Conservation (phyloP, 2,113 vertebrate genomes). For the Theristicus caerulescens region DNA sequence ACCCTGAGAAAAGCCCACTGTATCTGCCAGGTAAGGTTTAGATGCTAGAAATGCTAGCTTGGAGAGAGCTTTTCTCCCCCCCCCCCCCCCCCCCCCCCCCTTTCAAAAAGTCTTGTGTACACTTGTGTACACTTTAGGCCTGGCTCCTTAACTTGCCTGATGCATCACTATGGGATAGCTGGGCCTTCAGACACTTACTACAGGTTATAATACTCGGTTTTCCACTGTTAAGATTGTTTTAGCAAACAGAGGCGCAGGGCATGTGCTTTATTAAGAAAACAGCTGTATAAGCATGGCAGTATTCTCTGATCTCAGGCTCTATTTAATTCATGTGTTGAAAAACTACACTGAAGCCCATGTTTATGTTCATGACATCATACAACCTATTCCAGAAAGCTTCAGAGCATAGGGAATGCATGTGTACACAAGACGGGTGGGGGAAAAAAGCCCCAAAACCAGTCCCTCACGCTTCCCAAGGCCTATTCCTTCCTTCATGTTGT, state of each 20-base stretch:
- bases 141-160: background rate
- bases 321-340: background rate
- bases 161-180: background rate
- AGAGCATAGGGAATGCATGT: background rate
- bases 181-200: too few species aligned
- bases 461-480: background rate
- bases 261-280: background rate
- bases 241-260: background rate
- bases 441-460: background rate
- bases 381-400: background rate
- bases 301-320: background rate
- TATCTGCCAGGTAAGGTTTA: background rate
- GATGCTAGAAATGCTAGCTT: accelerated
- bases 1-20: background rate
- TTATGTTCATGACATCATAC: background rate
- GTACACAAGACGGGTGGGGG: background rate
- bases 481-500: background rate
- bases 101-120: background rate
- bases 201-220: background rate
- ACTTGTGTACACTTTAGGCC: background rate
- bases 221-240: background rate
- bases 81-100: too few species aligned
- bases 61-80: background rate
- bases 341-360: background rate
- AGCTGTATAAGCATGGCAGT: background rate